Base-by-base conservation (phyloP, 2,888 invertebrate species). In the Drosophila vallismaia region DNA sequence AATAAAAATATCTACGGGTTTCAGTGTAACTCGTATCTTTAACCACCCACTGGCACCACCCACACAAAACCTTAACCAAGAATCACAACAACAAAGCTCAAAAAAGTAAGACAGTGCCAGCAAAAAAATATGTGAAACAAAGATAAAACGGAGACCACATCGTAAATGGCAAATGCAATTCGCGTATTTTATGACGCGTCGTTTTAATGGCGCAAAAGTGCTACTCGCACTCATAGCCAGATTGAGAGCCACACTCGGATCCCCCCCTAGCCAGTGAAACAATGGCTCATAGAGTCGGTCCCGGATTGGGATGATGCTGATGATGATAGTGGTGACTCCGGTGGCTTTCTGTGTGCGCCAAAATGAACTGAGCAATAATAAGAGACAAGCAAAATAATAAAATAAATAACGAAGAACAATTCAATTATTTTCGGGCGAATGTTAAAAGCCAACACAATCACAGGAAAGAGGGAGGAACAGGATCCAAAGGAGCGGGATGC, bases 101-200 rank as follows among this genome's bases (percentile, higher is more conserved):
- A 26, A 33, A 54, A 51, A 62, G 50, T 46, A 53, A 51, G 49
- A 58, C 50, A 52, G 53, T 51, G 48, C 38, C 24, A 33, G 42
- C 5, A 9, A 71, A 52, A 52, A 42, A 33, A 24, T 48, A 46
- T 58, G 64, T 26, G 44, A 71, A 69, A 74, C 67, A 74, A 80
- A 80, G 77, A 79, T 75, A 62, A 86, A 73, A 86, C 84, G 74
- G 36, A 49, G 75, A 72, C 70, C 75, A 88, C 88, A 80, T 85
- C 84, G 84, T 85, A 85, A 85, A 85, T 88, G 84, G 84, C 62
- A 86, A 86, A 86, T 86, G 86, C 89, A 89, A 86, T 86, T 86
- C 86, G 89, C 89, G 86, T 84, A 89, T 89, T 89, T 86, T 86
- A 89, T 86, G 89, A 88, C 72, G 87, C 88, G 86, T 74, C 82